Evolutionary conservation across 2,888 invertebrate species (phyloP).

Genomic region (Drosophila tripunctata): DNA sequence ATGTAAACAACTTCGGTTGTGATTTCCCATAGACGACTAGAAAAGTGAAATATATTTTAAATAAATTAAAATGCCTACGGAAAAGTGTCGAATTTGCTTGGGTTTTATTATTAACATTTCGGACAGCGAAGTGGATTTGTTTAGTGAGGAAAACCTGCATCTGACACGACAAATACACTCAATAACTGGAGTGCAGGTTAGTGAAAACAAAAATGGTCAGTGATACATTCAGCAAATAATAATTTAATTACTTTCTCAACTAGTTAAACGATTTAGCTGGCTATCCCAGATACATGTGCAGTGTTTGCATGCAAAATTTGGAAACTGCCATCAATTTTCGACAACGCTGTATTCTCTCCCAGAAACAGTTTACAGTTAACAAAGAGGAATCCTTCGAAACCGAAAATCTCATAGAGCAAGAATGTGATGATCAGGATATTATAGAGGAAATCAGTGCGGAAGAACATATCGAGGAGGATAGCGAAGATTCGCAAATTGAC

Average conservation of each 20-base stretch:
- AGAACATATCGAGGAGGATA: neutral
- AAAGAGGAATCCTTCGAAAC: neutral
- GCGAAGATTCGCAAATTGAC: slow-evolving; percentile 19
- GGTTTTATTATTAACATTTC: neutral
- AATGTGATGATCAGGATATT: neutral
- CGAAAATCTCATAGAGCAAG: neutral
- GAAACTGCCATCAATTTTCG: slow-evolving; percentile 41
- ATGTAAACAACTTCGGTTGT: no score
- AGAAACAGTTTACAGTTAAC: slow-evolving; percentile 30
- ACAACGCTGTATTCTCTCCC: slow-evolving; percentile 48
- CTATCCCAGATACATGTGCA: slow-evolving; percentile 32
- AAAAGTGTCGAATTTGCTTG: slow-evolving; percentile 41
- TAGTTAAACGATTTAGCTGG: slow-evolving; percentile 2
- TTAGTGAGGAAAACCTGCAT: slow-evolving; percentile 25
- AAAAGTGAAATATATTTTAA: neutral
- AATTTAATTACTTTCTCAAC: neutral
- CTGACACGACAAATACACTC: slow-evolving; percentile 37
- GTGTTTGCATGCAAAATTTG: slow-evolving; percentile 37
- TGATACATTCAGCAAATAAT: no score
- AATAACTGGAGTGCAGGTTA: slow-evolving; percentile 48
- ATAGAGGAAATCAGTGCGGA: neutral
- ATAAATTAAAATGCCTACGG: neutral
- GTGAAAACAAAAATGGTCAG: no score
- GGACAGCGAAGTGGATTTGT: slow-evolving; percentile 37
- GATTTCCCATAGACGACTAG: no score